Base-by-base conservation (phyloP, 2,888 invertebrate genomes). In the Laothoe populi region DNA sequence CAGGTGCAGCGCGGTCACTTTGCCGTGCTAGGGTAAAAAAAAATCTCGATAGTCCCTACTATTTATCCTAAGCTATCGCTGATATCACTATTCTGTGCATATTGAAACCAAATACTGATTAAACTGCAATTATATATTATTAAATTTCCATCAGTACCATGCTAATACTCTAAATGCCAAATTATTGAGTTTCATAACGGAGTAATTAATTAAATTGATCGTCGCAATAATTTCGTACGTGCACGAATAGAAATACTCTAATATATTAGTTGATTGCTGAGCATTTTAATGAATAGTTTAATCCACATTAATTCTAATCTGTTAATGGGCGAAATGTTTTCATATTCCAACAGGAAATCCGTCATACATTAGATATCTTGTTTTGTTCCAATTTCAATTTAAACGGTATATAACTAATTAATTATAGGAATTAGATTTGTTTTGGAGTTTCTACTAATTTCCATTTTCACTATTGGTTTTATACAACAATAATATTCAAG, bases 81-180 rank as follows among this genome's bases (percentile, higher is more conserved):
- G n/a, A 40, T 42, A 13, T 13, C 40, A 42, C 4, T 53, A 35
- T 35, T 19, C n/a, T 19, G 11, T 35, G 11, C 35, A 35, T 53
- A 11, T 35, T 19, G 31, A 35, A 31, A 19, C 35, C 3, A 35
- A 35, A 53, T 35, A 31, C 16, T 35, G 35, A 35, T 35, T n/a
- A n/a, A 35, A 10, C 31, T 16, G 19, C 53, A 53, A 35, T 53
- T 53, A n/a, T n/a, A n/a, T n/a, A n/a, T n/a, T n/a, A 53, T 53
- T 53, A 35, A 35, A 35, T 11, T 11, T 53, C 53, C 31, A 53
- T 35, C 31, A 53, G 10, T 35, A 10, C 19, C 19, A 53, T 19
- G 31, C 19, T 35, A 53, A 53, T 19, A 53, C 53, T 53, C 53
- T 53, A 19, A 53, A 35, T 53, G 53, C 19, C 19, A 53, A 53